A percentile compares a stretch with the other conserved stretches of the same genome.
These are phyloP conservation scores for Rhinopomastus cyanomelas DNA, from an alignment of 2,113 vertebrate species.

Conservation along the genomic window DNA sequence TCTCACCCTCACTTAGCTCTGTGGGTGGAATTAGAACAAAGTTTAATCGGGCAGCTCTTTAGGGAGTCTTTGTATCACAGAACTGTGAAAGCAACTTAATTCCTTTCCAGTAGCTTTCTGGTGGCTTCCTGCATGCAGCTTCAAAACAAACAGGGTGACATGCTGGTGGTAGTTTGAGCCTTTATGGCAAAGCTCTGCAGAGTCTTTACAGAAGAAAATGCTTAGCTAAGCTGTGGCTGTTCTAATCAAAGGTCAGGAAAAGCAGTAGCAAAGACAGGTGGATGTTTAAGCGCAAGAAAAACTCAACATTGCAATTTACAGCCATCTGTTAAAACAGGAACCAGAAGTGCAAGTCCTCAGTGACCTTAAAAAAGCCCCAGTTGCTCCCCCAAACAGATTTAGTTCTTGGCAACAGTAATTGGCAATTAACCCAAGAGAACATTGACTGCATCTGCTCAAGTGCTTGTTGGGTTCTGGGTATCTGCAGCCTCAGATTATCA, in stretches of 20 bases:
- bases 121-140: conserved; percentile 23
- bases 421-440: not conserved
- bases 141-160: not conserved
- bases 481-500: conserved; percentile 50
- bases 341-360: not conserved
- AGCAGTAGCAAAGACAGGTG: not conserved
- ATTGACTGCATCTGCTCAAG: conserved; percentile 23
- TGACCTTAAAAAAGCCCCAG: not conserved
- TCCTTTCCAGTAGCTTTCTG: not conserved
- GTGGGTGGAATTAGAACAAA: conserved; percentile 19
- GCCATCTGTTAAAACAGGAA: not conserved
- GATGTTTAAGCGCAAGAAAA: not conserved
- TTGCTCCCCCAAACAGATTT: not conserved
- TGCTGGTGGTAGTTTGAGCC: not conserved
- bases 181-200: not conserved
- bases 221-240: not conserved
- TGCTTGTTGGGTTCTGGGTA: conserved; percentile 36
- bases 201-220: not conserved
- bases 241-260: not conserved
- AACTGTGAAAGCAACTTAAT: not conserved
- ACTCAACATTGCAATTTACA: not conserved
- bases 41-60: not conserved
- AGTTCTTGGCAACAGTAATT: not conserved
- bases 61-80: conserved; percentile 24
- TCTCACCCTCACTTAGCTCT: not conserved